Conservation (phyloP, 1,140 invertebrate species). For the Rhynchophorus ferrugineus region DNA sequence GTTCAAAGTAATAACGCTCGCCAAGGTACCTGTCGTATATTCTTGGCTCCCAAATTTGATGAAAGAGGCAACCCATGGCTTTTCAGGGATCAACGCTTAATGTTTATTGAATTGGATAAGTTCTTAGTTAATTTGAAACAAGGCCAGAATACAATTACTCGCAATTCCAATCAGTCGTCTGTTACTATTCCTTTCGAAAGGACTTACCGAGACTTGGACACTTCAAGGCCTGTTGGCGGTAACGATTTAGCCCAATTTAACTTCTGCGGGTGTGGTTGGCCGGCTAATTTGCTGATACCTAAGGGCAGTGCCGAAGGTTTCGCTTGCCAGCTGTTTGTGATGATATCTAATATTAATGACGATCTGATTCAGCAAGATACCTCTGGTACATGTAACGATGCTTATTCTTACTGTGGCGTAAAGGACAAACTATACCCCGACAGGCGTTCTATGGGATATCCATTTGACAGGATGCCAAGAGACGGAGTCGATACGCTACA, state of each 20-base stretch:
- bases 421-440: slow-evolving; percentile 67
- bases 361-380: slow-evolving; percentile 44
- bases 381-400: slow-evolving; percentile 53
- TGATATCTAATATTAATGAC: slow-evolving; percentile 67
- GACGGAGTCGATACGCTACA: slow-evolving; percentile 45
- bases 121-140: slow-evolving; percentile 54
- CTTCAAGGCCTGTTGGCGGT: slow-evolving; percentile 44
- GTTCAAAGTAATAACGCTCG: slow-evolving; percentile 37
- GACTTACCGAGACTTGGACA: slow-evolving; percentile 56
- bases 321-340: slow-evolving; percentile 65
- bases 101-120: slow-evolving; percentile 75
- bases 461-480: slow-evolving; percentile 59
- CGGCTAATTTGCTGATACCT: slow-evolving; percentile 74
- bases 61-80: slow-evolving; percentile 56
- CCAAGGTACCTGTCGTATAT: slow-evolving; percentile 68
- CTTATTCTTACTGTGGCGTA: slow-evolving; percentile 65
- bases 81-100: slow-evolving; percentile 56
- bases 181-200: slow-evolving; percentile 67
- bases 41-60: slow-evolving; percentile 62
- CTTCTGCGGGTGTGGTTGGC: slow-evolving; percentile 84
- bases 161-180: slow-evolving; percentile 56
- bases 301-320: slow-evolving; percentile 63
- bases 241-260: slow-evolving; percentile 54
- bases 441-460: slow-evolving; percentile 65
- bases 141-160: slow-evolving; percentile 55